Percentiles rank a stretch among this genome's conserved stretches.
Evolutionary conservation across 2,113 vertebrate genomes (phyloP).

Genomic region (Podiceps cristatus): DNA sequence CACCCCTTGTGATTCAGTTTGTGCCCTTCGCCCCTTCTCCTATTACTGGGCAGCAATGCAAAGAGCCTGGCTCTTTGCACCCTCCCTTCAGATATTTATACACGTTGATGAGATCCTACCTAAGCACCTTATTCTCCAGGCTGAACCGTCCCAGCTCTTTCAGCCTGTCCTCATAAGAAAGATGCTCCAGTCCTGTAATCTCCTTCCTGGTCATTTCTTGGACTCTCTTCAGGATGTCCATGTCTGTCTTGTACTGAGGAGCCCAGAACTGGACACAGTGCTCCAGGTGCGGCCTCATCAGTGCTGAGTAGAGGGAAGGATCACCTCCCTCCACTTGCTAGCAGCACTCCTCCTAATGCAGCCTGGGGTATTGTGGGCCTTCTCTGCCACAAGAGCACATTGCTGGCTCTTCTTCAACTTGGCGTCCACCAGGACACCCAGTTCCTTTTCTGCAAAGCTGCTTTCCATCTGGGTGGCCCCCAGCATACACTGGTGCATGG

Average conservation of each 20-base stretch:
- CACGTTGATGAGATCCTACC: not conserved
- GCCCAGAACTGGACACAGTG: not conserved
- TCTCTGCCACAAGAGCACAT: no score
- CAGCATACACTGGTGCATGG: no score
- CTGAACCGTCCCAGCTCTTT: not conserved
- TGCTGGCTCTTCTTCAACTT: no score
- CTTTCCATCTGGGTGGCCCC: not conserved
- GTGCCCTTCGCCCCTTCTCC: not conserved
- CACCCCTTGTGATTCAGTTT: not conserved
- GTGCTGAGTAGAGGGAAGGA: not conserved
- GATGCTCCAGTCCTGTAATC: not conserved
- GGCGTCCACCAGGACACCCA: no score
- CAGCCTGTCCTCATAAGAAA: not conserved
- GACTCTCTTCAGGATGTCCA: not conserved
- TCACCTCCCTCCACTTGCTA: not conserved
- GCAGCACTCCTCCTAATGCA: not conserved
- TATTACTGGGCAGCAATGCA: not conserved
- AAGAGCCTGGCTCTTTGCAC: not conserved
- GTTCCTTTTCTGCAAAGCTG: not conserved
- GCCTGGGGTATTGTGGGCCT: no score
- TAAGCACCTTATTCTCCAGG: not conserved
- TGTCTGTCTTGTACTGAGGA: not conserved
- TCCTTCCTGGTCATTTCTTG: not conserved
- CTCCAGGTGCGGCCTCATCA: not conserved
- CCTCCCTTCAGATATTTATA: not conserved